Conservation (phyloP, 2,888 invertebrate genomes). For the Trichogramma dendrolimi region DNA sequence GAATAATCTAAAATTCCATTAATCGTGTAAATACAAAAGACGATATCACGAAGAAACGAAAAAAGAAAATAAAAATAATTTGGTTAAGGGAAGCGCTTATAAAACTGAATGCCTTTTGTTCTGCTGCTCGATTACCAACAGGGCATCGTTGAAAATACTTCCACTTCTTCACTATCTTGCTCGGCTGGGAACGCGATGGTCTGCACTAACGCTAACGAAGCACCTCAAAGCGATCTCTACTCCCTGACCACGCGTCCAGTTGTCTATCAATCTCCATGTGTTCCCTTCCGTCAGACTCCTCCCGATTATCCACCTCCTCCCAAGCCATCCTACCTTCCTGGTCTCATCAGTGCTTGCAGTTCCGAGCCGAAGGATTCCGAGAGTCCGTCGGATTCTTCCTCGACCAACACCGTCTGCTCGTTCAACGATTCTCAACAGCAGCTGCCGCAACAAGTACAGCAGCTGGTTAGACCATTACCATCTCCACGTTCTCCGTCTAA, state of each 20-base stretch:
- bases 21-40: no score
- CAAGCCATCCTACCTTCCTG: conserved; percentile 16
- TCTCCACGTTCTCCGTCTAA: conserved; percentile 42
- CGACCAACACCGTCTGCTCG: conserved; percentile 10
- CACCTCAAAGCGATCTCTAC: conserved; percentile 29
- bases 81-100: conserved; percentile 36
- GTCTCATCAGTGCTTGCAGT: neutral
- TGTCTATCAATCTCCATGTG: conserved; percentile 45
- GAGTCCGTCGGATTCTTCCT: conserved; percentile 10
- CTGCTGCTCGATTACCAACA: conserved; percentile 41
- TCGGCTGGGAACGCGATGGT: conserved; percentile 38
- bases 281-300: conserved; percentile 43
- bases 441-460: neutral
- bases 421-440: conserved; percentile 6
- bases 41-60: no score
- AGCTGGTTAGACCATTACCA: conserved; percentile 10
- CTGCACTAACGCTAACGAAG: conserved; percentile 19
- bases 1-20: no score
- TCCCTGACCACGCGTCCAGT: conserved; percentile 37
- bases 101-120: conserved; percentile 24
- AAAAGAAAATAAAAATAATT: conserved; percentile 5
- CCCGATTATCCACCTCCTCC: conserved; percentile 32
- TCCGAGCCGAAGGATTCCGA: neutral
- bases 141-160: conserved; percentile 48
- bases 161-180: conserved; percentile 27